Base-by-base conservation (phyloP, 64 coral and sea anemone genomes). In the Stichodactyla helianthus region DNA sequence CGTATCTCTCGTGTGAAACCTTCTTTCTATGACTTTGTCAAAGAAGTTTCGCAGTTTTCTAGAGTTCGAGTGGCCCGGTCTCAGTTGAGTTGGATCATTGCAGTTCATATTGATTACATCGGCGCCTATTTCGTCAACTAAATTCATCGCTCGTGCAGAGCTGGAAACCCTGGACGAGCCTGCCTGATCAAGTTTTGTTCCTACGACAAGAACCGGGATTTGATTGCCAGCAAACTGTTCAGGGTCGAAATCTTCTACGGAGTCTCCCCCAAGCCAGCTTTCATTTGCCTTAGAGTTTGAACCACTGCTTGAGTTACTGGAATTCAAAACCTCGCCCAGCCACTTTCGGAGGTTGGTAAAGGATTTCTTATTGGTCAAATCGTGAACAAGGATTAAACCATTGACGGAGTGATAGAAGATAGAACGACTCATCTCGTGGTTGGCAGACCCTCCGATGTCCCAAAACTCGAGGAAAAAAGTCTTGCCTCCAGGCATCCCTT, bases 191-290 rank as follows among this genome's bases (percentile, higher is more conserved):
- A 92, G 84, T 79, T 99, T 99, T 77, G 90, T 99, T 15, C 97
- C 97, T 81, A 99, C 90, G 19, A 99, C 93, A 87, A 99, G 81
- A 79, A 89, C 89, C 35, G 97, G 97, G 20, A 95, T 90, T 88
- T 99, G 97, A 85, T 95, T 99, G 8, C 93, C 97, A 17, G 97
- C 97, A 86, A 99, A 99, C 52, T 99, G 97, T 68, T 99, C 97
- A 15, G 90, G 85, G 50, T 99, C 97, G 82, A 89, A 99, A 59
- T 95, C 97, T 14, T 99, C 97, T 16, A 85, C 71, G 4, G 79
- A 88, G 53, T 99, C 97, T 68, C 86, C 88, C 52, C 91, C 94
- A 86, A 97, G 93, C 91, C 91, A 83, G 52, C 81, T 80, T 16
- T 92, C 94, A 67, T 28, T 97, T 77, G 79, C 35, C n/a, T 27